Evolutionary conservation across 2,797 vertebrate genomes (phyloP), one percentile per base, ranked within the genome.

Genomic region (Parotocinclus haroldoi): DNA sequence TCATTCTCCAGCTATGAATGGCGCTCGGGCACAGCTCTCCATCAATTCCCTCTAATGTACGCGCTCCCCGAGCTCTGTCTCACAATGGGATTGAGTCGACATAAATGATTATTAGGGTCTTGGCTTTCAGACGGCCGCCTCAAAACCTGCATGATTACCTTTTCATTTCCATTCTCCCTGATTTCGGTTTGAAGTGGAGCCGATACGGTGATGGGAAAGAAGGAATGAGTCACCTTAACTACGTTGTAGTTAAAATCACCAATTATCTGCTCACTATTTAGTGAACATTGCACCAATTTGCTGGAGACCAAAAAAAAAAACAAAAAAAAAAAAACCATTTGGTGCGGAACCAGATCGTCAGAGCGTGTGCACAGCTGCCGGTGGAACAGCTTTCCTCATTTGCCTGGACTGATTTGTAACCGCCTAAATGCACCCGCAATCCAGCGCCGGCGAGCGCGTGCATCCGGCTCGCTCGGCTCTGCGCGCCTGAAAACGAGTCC

Each of bases 1-100:
- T 55, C 46, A 48, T 71, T 75, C 60, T 71, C 57, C 40, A 19
- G 42, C 71, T 45, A 57, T 73, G 64, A 76, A 71, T 68, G 57
- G 67, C 60, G 49, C 48, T 70, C 45, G 17, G 62, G 54, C 51
- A 65, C 44, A 1, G 61, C 59, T 58, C 39, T 14, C 44, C 62
- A 55, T 71, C 55, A 46, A 40, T 40, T 51, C 44, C 37, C 52
- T 58, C 44, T 55, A 69, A 67, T 56, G 56, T 46, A 27, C 50
- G 56, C 64, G 50, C 46, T 49, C 14, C 49, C 52, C 17, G 11
- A 10, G 53, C 60, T 50, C 62, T 40, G 10, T 55, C 40, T 46
- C 42, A 37, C 63, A 61, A 40, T 17, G 11, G 17, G 14, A 67
- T 45, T 58, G 63, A 38, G 62, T 69, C 63, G 69, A 66, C 64